Evolutionary conservation across 2,888 invertebrate genomes (phyloP), one percentile per base, ranked within the genome.

Genomic region (Nycteola revayana): DNA sequence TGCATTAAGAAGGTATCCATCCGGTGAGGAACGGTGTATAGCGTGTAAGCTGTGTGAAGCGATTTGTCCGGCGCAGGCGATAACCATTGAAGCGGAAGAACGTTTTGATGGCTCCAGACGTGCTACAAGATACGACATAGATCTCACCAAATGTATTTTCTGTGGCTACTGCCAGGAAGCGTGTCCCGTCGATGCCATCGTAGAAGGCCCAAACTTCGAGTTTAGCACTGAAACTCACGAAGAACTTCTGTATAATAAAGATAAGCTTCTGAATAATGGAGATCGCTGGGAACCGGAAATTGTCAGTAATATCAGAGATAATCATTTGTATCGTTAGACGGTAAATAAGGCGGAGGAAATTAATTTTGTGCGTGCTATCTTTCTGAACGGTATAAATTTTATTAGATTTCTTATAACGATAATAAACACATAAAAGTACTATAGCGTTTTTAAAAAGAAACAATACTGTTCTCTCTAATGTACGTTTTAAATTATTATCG

Each of bases 281-380:
- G 99, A 99, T 75, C 96, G 96, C 66, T 99, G 99, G 99, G 99
- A 99, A 78, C 94, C 96, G 0, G 99, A 99, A 88, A 96, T 99
- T 51, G 97, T 96, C 3, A 94, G 96, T 31, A 99, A 99, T 81
- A 93, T 99, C 49, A 71, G 70, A 42, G 86, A 85, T 36, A 84
- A 74, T 48, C 81, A 82, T 63, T 64, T 85, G 24, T 87, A 86
- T 55, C 79, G 76, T 30, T 85, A n/a, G n/a, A n/a, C n/a, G n/a
- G n/a, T n/a, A n/a, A n/a, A n/a, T n/a, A n/a, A n/a, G n/a, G n/a
- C n/a, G n/a, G n/a, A n/a, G n/a, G n/a, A n/a, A n/a, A n/a, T n/a
- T n/a, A n/a, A n/a, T n/a, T n/a, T n/a, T n/a, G n/a, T n/a, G n/a
- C n/a, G n/a, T n/a, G n/a, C n/a, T n/a, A n/a, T n/a, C n/a, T n/a